Conservation (phyloP, 2,888 invertebrate species). For the Petrophora chlorosata region DNA sequence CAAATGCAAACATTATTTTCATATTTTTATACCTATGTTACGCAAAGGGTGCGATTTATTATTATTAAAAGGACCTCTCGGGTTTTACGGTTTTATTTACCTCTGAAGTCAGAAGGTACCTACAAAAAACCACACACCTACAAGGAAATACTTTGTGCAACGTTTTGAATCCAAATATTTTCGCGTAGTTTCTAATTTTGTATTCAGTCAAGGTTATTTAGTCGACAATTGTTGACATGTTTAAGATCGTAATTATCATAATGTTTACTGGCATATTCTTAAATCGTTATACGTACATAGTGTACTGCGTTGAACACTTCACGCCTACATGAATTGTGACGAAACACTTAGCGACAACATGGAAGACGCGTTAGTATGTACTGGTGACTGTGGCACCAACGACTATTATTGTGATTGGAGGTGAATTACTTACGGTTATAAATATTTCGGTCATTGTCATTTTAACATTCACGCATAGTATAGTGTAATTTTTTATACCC, state of each 20-base stretch:
- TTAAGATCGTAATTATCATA: conserved; percentile 58
- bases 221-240: conserved; percentile 44
- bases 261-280: conserved; percentile 55
- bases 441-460: conserved; percentile 34
- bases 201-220: conserved; percentile 55
- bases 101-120: too few relatives aligned
- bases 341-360: conserved; percentile 50
- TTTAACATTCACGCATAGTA: conserved; percentile 4
- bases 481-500: too few relatives aligned
- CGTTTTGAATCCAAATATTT: conserved; percentile 35
- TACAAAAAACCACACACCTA: not conserved
- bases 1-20: too few relatives aligned
- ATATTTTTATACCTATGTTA: too few relatives aligned
- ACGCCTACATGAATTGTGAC: conserved; percentile 51
- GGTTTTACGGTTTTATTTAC: too few relatives aligned
- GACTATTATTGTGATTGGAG: conserved; percentile 2
- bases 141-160: not conserved
- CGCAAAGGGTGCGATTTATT: too few relatives aligned
- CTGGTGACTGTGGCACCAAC: not conserved
- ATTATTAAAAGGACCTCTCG: too few relatives aligned
- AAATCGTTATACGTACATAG: conserved; percentile 42
- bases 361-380: conserved; percentile 34
- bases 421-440: conserved; percentile 17
- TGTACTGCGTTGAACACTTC: conserved; percentile 35
- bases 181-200: conserved; percentile 38